Conservation (phyloP, 2,797 vertebrate genomes). For the Rhinogobio ventralis region DNA sequence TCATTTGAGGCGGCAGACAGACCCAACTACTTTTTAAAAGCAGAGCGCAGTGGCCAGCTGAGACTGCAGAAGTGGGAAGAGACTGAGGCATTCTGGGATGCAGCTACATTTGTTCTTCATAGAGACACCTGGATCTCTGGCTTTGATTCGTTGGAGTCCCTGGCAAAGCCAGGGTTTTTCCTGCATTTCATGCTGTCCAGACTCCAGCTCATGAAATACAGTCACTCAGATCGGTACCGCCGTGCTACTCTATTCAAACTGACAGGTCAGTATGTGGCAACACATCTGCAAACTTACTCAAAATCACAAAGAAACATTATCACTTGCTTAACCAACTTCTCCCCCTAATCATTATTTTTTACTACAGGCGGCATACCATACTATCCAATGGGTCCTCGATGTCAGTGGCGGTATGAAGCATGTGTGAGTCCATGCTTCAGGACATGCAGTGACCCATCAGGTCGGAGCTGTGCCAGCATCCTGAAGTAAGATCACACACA, state of each 20-base stretch:
- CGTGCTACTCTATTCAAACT: conserved; percentile 87
- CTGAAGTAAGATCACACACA: conserved; percentile 83
- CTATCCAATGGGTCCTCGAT: conserved; percentile 75
- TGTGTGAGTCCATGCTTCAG: conserved; percentile 91
- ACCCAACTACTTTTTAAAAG: conserved; percentile 91
- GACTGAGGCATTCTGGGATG: conserved; percentile 80
- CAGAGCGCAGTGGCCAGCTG: conserved; percentile 78
- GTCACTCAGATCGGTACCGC: conserved; percentile 85
- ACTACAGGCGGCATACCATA: conserved; percentile 78
- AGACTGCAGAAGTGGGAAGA: conserved; percentile 86
- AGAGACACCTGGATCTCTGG: conserved; percentile 86
- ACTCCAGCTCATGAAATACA: conserved; percentile 84
- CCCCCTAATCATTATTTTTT: conserved; percentile 38
- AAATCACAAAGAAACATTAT: not conserved
- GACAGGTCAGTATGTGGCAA: conserved; percentile 76
- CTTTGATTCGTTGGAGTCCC: conserved; percentile 90
- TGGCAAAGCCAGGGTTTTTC: conserved; percentile 87
- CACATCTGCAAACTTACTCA: not conserved
- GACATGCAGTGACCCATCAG: conserved; percentile 90
- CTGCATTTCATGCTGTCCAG: conserved; percentile 76
- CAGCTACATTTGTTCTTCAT: conserved; percentile 89
- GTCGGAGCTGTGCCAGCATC: conserved; percentile 80
- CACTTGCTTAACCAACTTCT: not conserved
- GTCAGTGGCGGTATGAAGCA: conserved; percentile 92
- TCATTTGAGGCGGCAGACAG: conserved; percentile 90